A percentile compares a stretch with the other conserved stretches of the same genome.
These are phyloP conservation scores for Brachynemurus nebulosus DNA, from an alignment of 2,888 invertebrate species.

Conservation along the genomic window DNA sequence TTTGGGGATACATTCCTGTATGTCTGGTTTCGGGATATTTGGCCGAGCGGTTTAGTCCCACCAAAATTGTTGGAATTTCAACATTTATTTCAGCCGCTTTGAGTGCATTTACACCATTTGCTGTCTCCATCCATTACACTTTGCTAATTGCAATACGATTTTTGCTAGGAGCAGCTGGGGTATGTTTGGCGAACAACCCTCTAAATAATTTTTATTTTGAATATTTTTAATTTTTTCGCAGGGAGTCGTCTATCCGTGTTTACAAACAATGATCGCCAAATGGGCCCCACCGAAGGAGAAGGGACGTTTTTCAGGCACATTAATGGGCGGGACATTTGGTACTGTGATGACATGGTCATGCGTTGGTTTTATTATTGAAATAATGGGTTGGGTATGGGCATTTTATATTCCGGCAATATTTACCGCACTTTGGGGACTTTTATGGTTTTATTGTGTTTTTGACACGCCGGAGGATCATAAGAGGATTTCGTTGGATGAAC, in stretches of 20 bases:
- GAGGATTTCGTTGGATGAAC: constrained; percentile 45
- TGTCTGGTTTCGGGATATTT: constrained; percentile 49
- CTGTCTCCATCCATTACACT: constrained; percentile 40
- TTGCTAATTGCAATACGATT: constrained; percentile 43
- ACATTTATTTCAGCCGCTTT: constrained; percentile 37
- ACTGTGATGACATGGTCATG: constrained; percentile 56
- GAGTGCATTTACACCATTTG: constrained; percentile 44
- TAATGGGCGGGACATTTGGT: constrained; percentile 60
- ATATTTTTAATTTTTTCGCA: constrained; percentile 22
- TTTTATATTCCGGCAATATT: constrained; percentile 49
- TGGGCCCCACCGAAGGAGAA: constrained; percentile 66
- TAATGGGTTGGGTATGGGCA: constrained; percentile 50
- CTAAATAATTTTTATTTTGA: background rate
- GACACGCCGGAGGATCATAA: constrained; percentile 50
- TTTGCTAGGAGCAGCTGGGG: constrained; percentile 46
- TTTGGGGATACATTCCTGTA: constrained; percentile 54
- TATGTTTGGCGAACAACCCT: constrained; percentile 27
- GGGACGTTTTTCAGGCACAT: constrained; percentile 54
- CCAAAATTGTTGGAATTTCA: constrained; percentile 41
- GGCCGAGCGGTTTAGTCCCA: constrained; percentile 49
- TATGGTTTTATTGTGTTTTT: constrained; percentile 48
- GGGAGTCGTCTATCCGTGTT: constrained; percentile 48
- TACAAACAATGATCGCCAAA: constrained; percentile 50
- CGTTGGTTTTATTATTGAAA: constrained; percentile 46
- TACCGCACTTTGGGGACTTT: constrained; percentile 37